Evolutionary conservation across 2,113 vertebrate species (phyloP).

Genomic region (Phalacrocorax pelagicus): DNA sequence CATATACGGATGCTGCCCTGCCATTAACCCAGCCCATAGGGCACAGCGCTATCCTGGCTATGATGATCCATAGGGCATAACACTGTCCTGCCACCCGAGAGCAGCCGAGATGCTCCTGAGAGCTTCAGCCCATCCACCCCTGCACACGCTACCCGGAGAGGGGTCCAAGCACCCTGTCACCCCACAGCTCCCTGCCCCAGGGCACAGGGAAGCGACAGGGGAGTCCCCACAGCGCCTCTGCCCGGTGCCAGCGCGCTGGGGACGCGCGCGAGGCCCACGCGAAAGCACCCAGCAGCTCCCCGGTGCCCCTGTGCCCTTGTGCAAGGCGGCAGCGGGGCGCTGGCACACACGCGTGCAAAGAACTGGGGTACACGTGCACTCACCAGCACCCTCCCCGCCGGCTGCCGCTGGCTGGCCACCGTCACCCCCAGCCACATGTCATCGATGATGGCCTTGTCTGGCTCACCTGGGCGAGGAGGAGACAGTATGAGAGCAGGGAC

Average conservation of each 20-base stretch:
- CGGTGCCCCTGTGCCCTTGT: rapidly evolving
- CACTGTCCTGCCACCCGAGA: not conserved
- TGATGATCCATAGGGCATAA: rapidly evolving
- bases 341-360: rapidly evolving
- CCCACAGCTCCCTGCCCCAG: not conserved
- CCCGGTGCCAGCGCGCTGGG: rapidly evolving
- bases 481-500: not conserved
- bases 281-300: not conserved
- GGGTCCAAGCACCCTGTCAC: not conserved
- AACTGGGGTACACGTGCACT: not conserved
- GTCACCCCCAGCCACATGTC: conserved; percentile 97
- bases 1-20: rapidly evolving
- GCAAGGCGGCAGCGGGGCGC: rapidly evolving
- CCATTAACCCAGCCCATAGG: rapidly evolving
- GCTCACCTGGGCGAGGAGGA: conserved; percentile 61
- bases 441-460: conserved; percentile 83
- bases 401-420: conserved; percentile 84
- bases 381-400: conserved; percentile 83
- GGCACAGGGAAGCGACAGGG: not conserved
- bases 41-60: rapidly evolving
- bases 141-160: not conserved
- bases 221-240: not conserved
- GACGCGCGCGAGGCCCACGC: rapidly evolving
- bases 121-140: not conserved
- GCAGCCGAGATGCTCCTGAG: not conserved